phyloP scores from a whole-genome alignment of 2,113 vertebrate species.

The Pardalotus punctatus region DNA sequence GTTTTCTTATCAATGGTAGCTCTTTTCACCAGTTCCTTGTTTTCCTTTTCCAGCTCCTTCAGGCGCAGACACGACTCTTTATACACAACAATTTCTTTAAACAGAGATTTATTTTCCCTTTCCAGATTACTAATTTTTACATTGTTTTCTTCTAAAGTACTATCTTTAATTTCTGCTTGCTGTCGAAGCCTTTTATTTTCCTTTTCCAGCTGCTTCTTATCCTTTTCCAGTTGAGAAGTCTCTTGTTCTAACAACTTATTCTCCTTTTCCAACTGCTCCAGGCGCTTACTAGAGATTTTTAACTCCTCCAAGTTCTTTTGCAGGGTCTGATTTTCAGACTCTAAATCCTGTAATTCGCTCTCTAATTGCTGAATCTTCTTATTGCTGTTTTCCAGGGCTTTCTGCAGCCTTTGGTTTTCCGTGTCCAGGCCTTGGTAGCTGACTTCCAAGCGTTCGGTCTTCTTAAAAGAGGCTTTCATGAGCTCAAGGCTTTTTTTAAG shows the following conservation, averaged over 20 bases:
- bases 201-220: conserved; percentile 96
- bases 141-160: conserved; percentile 90
- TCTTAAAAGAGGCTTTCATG: conserved; percentile 92
- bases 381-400: conserved; percentile 93
- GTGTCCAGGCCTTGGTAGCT: conserved; percentile 96
- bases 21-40: conserved; percentile 93
- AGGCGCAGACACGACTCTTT: conserved; percentile 88
- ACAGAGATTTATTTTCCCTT: conserved; percentile 91
- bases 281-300: conserved; percentile 94
- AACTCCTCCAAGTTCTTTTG: conserved; percentile 93
- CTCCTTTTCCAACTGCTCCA: conserved; percentile 95
- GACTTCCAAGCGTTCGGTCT: conserved; percentile 92
- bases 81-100: conserved; percentile 88
- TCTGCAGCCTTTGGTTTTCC: conserved; percentile 96
- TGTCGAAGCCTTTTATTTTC: conserved; percentile 95
- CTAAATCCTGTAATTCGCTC: conserved; percentile 90
- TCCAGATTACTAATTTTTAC: conserved; percentile 86
- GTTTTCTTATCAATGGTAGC: conserved; percentile 95
- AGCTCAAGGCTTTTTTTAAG: conserved; percentile 90
- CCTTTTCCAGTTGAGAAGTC: conserved; percentile 91
- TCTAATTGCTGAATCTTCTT: conserved; percentile 96
- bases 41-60: conserved; percentile 93
- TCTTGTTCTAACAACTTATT: conserved; percentile 92
- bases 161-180: conserved; percentile 94
- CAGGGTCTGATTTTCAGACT: conserved; percentile 91